A percentile compares a stretch with the other conserved stretches of the same genome.
phyloP scores from a whole-genome alignment of 35 echinoderm and acorn worm genomes.

The Lytechinus variegatus region DNA sequence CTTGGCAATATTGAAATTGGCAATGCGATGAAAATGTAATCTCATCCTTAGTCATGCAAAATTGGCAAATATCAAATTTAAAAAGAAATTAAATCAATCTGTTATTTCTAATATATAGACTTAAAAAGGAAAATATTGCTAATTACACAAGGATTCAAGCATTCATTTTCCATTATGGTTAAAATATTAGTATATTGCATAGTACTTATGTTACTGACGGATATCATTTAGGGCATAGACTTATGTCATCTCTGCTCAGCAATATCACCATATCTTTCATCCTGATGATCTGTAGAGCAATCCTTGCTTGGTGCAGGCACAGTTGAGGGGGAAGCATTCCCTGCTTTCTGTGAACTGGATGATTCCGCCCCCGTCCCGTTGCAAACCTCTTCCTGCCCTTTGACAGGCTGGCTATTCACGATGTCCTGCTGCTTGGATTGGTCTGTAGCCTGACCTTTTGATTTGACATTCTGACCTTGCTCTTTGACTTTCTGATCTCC shows the following conservation, averaged over 20 bases:
- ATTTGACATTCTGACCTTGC: no score
- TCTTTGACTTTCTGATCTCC: not conserved
- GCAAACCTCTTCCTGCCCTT: not conserved
- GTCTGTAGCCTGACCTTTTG: not conserved
- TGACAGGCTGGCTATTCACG: not conserved
- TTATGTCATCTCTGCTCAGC: conserved; percentile 1
- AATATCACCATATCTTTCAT: not conserved
- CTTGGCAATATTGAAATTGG: no score
- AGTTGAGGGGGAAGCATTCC: not conserved
- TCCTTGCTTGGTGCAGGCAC: not conserved
- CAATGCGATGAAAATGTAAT: no score
- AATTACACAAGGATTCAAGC: no score
- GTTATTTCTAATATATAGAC: no score
- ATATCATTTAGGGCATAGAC: not conserved
- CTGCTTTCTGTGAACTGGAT: not conserved
- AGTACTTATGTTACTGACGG: not conserved
- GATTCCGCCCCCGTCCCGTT: not conserved
- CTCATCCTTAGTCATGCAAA: no score
- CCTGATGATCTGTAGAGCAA: not conserved
- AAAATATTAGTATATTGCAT: not conserved
- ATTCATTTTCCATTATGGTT: no score
- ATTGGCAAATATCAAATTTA: no score
- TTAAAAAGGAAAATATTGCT: no score
- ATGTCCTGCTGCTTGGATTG: not conserved
- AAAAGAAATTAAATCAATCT: no score